Conservation (phyloP, 2,888 invertebrate species). For the Vesta saturnalis region DNA sequence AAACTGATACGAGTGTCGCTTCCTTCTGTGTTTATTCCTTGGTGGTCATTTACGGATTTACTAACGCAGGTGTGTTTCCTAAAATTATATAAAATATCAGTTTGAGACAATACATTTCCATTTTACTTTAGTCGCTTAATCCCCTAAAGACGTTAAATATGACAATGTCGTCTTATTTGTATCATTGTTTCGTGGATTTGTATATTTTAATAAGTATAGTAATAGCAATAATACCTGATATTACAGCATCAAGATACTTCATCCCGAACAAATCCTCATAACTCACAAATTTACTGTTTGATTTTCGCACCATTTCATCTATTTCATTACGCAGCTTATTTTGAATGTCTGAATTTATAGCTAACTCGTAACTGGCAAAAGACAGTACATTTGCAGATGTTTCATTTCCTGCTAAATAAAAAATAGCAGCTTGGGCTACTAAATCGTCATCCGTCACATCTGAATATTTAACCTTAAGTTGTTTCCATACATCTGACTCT, state of each 20-base stretch:
- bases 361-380: slow-evolving; percentile 68
- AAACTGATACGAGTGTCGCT: too few relatives aligned
- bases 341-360: slow-evolving; percentile 68
- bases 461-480: neutral
- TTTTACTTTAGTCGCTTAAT: too few relatives aligned
- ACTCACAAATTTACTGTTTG: neutral
- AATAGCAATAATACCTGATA: neutral
- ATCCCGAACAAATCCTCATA: neutral
- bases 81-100: too few relatives aligned
- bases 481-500: slow-evolving; percentile 51
- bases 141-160: too few relatives aligned
- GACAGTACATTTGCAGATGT: slow-evolving; percentile 62
- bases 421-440: slow-evolving; percentile 65
- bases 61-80: too few relatives aligned
- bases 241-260: slow-evolving; percentile 1
- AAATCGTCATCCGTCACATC: slow-evolving; percentile 61
- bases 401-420: slow-evolving; percentile 66
- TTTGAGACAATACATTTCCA: too few relatives aligned
- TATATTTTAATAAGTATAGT: neutral
- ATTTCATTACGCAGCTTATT: slow-evolving; percentile 66
- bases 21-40: too few relatives aligned
- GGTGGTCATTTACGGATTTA: too few relatives aligned
- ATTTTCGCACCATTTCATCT: slow-evolving; percentile 56
- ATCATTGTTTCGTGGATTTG: too few relatives aligned
- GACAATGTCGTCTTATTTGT: too few relatives aligned